Evolutionary conservation across 2,113 vertebrate genomes (phyloP).

Genomic region (Rousettus leschenaultii): DNA sequence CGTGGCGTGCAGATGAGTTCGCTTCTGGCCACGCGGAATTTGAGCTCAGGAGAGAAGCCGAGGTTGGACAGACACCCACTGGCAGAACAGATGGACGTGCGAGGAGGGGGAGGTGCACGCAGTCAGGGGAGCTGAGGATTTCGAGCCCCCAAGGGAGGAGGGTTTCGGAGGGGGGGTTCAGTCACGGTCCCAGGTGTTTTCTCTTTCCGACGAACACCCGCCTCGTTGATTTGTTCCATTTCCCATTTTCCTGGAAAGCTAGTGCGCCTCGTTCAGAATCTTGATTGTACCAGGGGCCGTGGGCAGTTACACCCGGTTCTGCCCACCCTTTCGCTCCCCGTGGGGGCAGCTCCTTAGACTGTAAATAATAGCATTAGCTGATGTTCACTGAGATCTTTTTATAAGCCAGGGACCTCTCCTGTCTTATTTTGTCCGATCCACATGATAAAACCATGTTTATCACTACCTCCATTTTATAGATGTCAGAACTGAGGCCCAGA

Average conservation of each 20-base stretch:
- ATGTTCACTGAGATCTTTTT: not conserved
- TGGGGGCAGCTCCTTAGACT: not conserved
- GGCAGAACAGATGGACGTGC: not conserved
- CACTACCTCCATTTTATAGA: not conserved
- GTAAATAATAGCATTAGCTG: not conserved
- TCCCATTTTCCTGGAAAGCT: not conserved
- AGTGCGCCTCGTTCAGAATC: not conserved
- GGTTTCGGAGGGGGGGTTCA: not conserved
- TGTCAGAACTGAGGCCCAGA: not conserved
- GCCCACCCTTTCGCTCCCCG: not conserved
- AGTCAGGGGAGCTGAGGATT: not conserved
- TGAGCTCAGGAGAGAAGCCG: not conserved
- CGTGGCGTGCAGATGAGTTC: not conserved
- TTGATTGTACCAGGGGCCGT: not conserved
- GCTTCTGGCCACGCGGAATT: not conserved
- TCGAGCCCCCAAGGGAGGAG: not conserved
- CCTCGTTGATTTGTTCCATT: not conserved
- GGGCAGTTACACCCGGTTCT: not conserved
- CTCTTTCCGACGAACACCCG: not conserved
- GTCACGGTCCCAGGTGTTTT: not conserved
- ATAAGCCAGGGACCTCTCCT: not conserved
- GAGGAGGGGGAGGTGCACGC: not conserved
- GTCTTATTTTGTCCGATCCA: not conserved
- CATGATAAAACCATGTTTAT: not conserved
- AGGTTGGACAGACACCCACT: not conserved